Evolutionary conservation across 2,113 vertebrate genomes (phyloP), one percentile per base, ranked within the genome.

Genomic region (Tonatia bakeri): DNA sequence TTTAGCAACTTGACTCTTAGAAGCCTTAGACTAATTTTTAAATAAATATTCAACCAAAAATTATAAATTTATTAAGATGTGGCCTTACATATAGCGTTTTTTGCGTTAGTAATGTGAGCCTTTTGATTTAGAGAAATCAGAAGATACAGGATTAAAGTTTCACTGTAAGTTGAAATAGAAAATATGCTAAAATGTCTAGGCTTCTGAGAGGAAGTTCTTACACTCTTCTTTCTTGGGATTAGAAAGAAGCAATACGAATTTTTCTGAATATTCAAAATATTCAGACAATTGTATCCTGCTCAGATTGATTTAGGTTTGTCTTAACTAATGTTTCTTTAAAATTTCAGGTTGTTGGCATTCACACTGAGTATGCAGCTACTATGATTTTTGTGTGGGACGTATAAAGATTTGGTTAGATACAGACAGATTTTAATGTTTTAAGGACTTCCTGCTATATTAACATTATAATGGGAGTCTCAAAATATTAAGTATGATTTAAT

Each of bases 21-120:
- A 98, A 98, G 97, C 97, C 97, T 98, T 98, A 97, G 97, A 95
- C 96, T 96, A 96, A 88, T 90, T 95, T 96, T 97, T 96, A 72
- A 97, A 86, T 86, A 87, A 94, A 81, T 75, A 96, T 43, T 85
- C 69, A 97, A 94, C 94, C 95, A 98, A 97, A 97, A 97, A 97
- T 93, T 95, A 96, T 50, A 77, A 92, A 93, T 97, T 94, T 97
- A 97, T 93, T 96, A 96, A 97, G 77, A 97, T 98, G 98, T 98
- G 97, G 98, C 98, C 98, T 99, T 99, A 98, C 93, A 87, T 94
- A 79, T 75, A 94, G 86, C 95, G 91, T 97, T 97, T 79, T 70
- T 95, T 96, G n/a, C 96, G 61, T 96, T 97, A 19, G 31, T 97
- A 95, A 95, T 89, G 31, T 97, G 93, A 94, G 33, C 85, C 40